These are phyloP conservation scores for Plectrocnemia conspersa DNA, from an alignment of 1,140 invertebrate species.

Conservation along the genomic window DNA sequence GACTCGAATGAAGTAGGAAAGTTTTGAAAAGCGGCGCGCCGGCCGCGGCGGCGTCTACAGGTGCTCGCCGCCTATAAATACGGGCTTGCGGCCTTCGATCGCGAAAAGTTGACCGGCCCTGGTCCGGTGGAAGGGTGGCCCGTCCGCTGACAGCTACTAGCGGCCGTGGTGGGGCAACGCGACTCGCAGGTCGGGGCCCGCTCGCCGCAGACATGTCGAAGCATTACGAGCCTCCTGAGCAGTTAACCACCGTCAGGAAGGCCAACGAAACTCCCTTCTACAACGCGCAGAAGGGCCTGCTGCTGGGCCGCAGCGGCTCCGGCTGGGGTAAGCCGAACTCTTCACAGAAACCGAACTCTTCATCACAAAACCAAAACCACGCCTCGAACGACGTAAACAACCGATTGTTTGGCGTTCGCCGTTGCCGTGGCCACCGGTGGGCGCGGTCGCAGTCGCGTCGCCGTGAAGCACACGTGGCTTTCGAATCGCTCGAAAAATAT, in stretches of 20 bases:
- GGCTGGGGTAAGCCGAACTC: constrained; percentile 66
- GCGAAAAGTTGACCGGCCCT: neutral
- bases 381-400: constrained; percentile 9
- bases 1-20: neutral
- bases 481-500: no score
- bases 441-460: no score
- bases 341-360: neutral
- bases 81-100: neutral
- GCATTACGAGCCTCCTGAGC: constrained; percentile 13
- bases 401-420: neutral
- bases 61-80: neutral
- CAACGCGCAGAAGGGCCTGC: constrained; percentile 64
- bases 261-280: constrained; percentile 46
- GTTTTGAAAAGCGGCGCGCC: neutral
- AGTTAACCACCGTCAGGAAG: constrained; percentile 29
- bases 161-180: neutral
- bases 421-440: constrained; percentile 3
- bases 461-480: no score
- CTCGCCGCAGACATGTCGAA: constrained; percentile 13
- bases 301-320: constrained; percentile 65
- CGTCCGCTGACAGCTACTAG: neutral
- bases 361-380: constrained; percentile 3
- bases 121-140: neutral
- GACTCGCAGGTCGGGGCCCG: neutral
- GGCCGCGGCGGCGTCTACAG: neutral